Evolutionary conservation across 2,113 vertebrate species (phyloP).

Genomic region (Pipa parva): DNA sequence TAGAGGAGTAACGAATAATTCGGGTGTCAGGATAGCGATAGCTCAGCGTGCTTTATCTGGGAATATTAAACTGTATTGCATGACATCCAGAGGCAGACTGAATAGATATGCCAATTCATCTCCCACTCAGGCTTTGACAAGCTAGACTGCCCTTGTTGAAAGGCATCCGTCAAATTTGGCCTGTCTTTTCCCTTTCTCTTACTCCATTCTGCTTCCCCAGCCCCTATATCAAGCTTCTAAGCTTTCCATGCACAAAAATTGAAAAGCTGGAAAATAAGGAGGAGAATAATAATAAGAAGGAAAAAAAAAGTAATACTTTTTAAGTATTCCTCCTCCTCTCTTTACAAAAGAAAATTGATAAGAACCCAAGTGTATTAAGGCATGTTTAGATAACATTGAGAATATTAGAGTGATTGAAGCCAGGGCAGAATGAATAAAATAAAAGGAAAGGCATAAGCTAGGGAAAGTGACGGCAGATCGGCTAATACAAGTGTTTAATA

Average conservation of each 20-base stretch:
- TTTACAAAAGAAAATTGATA: slow-evolving; percentile 68
- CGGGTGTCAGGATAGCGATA: slow-evolving; percentile 76
- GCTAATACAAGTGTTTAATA: slow-evolving; percentile 99
- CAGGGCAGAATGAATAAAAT: slow-evolving; percentile 56
- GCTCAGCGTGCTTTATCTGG: slow-evolving; percentile 91
- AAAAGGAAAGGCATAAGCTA: slow-evolving; percentile 69
- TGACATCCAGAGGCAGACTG: slow-evolving; percentile 82
- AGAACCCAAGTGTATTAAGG: slow-evolving; percentile 74
- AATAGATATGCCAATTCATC: slow-evolving; percentile 96
- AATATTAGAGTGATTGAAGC: slow-evolving; percentile 77
- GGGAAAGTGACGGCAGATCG: slow-evolving; percentile 91
- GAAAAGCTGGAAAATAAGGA: slow-evolving; percentile 77
- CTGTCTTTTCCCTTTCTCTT: slow-evolving; percentile 50
- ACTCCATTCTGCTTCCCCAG: slow-evolving; percentile 49
- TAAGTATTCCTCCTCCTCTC: slow-evolving; percentile 62
- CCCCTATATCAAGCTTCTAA: slow-evolving; percentile 63
- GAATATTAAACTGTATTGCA: slow-evolving; percentile 89
- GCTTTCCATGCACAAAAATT: slow-evolving; percentile 74
- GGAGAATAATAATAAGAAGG: slow-evolving; percentile 33
- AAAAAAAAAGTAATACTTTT: slow-evolving; percentile 62
- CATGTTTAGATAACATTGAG: slow-evolving; percentile 91
- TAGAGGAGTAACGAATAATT: slow-evolving; percentile 39
- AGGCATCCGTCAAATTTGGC: slow-evolving; percentile 90
- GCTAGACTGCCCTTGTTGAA: slow-evolving; percentile 98
- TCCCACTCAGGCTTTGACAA: slow-evolving; percentile 89